A percentile compares a stretch with the other conserved stretches of the same genome.
Evolutionary conservation across 2,113 vertebrate species (phyloP).

Genomic region (Oncorhynchus masou): DNA sequence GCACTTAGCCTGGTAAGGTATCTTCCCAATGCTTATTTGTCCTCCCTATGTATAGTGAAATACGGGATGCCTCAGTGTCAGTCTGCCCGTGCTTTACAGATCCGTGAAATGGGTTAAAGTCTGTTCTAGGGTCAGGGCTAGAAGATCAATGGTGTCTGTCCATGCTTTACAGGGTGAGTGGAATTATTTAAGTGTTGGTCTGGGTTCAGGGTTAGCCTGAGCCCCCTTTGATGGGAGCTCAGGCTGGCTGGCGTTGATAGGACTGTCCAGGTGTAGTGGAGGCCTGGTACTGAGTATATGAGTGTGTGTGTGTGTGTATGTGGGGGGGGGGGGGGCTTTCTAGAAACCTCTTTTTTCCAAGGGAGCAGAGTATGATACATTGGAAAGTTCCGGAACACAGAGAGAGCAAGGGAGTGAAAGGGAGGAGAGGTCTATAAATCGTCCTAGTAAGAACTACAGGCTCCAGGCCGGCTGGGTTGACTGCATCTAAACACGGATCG

Average conservation of each 20-base stretch:
- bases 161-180: background rate
- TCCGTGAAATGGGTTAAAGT: constrained; percentile 35
- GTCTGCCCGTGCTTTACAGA: constrained; percentile 13
- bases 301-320: no score
- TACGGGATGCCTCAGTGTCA: constrained; percentile 17
- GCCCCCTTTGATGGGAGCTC: background rate
- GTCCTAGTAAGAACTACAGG: constrained; percentile 42
- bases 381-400: background rate
- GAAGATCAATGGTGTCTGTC: background rate
- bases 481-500: constrained; percentile 22
- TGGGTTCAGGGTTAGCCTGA: background rate
- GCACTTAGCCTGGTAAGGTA: constrained; percentile 44
- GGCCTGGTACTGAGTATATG: no score
- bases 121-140: constrained; percentile 2
- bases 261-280: background rate
- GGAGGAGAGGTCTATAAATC: constrained; percentile 52
- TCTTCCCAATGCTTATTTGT: background rate
- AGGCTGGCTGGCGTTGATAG: background rate
- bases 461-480: constrained; percentile 30
- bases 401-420: constrained; percentile 30
- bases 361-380: background rate
- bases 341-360: background rate
- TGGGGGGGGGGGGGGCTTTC: no score
- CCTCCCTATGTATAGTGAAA: constrained; percentile 3
- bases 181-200: background rate